A percentile compares a stretch with the other conserved stretches of the same genome.
Evolutionary conservation across 2,113 vertebrate genomes (phyloP).

Genomic region (Lampris incognitus): DNA sequence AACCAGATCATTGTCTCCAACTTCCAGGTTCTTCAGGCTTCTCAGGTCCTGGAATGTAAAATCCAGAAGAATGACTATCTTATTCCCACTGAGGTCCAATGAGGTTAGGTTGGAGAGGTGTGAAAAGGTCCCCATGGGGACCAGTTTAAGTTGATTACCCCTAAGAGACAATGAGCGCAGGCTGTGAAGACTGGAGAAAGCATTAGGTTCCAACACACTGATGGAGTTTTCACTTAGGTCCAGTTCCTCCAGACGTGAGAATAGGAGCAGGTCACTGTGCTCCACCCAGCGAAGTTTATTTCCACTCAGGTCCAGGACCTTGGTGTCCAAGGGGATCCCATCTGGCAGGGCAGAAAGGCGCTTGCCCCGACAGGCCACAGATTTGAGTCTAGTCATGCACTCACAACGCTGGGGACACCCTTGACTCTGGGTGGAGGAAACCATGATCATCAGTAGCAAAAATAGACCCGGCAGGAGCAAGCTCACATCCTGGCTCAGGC

Average conservation of each 20-base stretch:
- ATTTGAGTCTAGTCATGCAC: conserved; percentile 83
- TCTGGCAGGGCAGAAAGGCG: conserved; percentile 90
- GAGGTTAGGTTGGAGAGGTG: conserved; percentile 91
- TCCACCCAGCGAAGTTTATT: conserved; percentile 96
- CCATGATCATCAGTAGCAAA: conserved; percentile 77
- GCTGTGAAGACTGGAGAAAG: conserved; percentile 89
- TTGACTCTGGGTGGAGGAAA: conserved; percentile 66
- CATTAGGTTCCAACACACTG: conserved; percentile 91
- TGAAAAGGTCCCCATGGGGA: conserved; percentile 93
- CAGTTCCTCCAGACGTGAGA: conserved; percentile 89
- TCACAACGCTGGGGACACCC: conserved; percentile 92
- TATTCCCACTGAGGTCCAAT: conserved; percentile 96
- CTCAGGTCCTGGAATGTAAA: conserved; percentile 93
- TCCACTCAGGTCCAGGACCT: conserved; percentile 89
- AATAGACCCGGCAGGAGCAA: conserved; percentile 83
- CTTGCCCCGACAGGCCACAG: conserved; percentile 90
- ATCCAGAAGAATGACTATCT: conserved; percentile 95
- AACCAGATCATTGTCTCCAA: conserved; percentile 96
- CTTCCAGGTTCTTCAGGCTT: conserved; percentile 89
- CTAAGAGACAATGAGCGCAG: conserved; percentile 88
- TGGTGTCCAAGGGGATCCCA: conserved; percentile 90
- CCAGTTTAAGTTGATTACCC: conserved; percentile 93
- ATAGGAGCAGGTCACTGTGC: conserved; percentile 86
- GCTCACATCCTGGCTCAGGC: conserved; percentile 76
- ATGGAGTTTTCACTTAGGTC: conserved; percentile 96